Evolutionary conservation across 64 coral and sea anemone species (phyloP).

Genomic region (Pachyseris speciosa): DNA sequence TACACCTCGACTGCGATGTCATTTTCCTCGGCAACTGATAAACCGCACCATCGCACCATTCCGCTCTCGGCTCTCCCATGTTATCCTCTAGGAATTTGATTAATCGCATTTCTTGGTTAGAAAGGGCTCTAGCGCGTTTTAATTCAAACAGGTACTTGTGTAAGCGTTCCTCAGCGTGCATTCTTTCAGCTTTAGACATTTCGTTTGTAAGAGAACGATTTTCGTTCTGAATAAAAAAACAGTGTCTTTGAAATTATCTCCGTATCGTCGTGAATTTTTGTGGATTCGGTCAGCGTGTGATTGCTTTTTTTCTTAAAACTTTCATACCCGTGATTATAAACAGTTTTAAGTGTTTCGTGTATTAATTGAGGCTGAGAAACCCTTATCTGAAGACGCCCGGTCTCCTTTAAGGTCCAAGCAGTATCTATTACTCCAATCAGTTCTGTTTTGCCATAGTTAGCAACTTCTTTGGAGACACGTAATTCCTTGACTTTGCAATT

Average conservation of each 20-base stretch:
- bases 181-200: background rate
- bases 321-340: background rate
- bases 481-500: background rate
- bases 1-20: background rate
- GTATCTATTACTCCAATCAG: conserved; percentile 10
- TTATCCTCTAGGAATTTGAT: background rate
- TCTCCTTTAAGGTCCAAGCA: conserved; percentile 19
- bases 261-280: background rate
- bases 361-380: background rate
- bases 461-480: background rate
- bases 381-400: background rate
- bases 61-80: background rate
- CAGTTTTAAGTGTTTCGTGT: background rate
- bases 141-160: background rate
- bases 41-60: background rate
- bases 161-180: background rate
- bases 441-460: background rate
- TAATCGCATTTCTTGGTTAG: background rate
- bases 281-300: background rate
- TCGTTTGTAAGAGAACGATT: background rate
- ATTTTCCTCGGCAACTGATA: background rate
- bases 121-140: background rate
- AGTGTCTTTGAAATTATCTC: background rate
- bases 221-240: background rate
- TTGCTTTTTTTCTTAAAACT: background rate